phyloP scores from a whole-genome alignment of 1,140 invertebrate species.

The Tachypleus tridentatus region DNA sequence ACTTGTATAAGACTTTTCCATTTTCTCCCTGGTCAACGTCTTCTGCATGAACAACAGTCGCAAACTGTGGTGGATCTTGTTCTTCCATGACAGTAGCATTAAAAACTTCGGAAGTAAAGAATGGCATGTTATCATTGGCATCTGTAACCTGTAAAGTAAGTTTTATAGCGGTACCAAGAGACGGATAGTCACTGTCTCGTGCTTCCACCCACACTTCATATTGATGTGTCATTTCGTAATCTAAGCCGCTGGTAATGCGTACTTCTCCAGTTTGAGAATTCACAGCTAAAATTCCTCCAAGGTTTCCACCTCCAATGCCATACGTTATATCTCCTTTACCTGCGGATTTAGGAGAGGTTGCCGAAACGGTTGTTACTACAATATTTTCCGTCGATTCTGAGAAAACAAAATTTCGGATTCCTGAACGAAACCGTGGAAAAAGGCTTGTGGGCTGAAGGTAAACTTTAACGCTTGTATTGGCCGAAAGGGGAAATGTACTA shows the following conservation, averaged over 20 bases:
- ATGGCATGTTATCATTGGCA: conserved; percentile 78
- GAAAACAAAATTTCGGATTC: conserved; percentile 52
- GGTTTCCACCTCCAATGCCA: conserved; percentile 79
- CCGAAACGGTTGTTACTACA: conserved; percentile 33
- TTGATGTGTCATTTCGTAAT: conserved; percentile 69
- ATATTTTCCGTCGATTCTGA: conserved; percentile 54
- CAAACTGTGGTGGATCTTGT: conserved; percentile 59
- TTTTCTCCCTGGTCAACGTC: conserved; percentile 81
- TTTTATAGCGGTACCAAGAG: conserved; percentile 52
- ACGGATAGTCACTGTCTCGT: conserved; percentile 63
- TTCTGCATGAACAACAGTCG: conserved; percentile 61
- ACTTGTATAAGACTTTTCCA: conserved; percentile 62
- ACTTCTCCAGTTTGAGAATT: conserved; percentile 63
- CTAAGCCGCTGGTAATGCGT: conserved; percentile 58
- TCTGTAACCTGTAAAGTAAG: conserved; percentile 76
- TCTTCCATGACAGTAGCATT: conserved; percentile 75
- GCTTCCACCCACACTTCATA: conserved; percentile 92
- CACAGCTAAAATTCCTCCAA: conserved; percentile 69
- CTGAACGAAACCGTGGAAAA: conserved; percentile 59
- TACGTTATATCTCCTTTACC: conserved; percentile 45
- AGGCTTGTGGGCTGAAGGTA: conserved; percentile 50
- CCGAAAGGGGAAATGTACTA: conserved; percentile 35
- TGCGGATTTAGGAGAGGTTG: conserved; percentile 50
- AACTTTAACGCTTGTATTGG: conserved; percentile 46
- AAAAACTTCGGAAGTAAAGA: conserved; percentile 54